phyloP scores from a whole-genome alignment of 1,140 invertebrate genomes.

The Dreissena rostriformis region DNA sequence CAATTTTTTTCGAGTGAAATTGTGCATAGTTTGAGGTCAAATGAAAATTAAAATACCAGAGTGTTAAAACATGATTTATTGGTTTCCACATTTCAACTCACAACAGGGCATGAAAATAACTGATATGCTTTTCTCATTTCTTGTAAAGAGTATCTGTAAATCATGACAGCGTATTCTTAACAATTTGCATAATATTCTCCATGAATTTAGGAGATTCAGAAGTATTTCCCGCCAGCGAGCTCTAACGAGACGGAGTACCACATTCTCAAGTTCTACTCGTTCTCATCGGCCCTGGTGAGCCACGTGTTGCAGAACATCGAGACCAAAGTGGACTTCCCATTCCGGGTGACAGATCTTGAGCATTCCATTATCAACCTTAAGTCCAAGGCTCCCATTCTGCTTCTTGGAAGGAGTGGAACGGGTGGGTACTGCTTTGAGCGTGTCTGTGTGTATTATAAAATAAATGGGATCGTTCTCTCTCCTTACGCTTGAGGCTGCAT shows the following conservation, averaged over 20 bases:
- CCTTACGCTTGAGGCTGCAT: no score
- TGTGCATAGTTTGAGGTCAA: no score
- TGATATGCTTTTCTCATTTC: no score
- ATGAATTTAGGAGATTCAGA: background rate
- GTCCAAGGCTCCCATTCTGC: slow-evolving; percentile 66
- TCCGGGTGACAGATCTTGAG: slow-evolving; percentile 76
- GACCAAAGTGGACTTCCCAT: slow-evolving; percentile 76
- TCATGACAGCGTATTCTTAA: no score
- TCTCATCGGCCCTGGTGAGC: slow-evolving; percentile 72
- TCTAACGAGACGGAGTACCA: slow-evolving; percentile 76
- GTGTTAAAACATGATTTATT: no score
- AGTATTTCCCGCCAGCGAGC: slow-evolving; percentile 72
- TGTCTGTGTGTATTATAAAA: background rate
- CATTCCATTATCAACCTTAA: slow-evolving; percentile 75
- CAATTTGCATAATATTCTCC: no score
- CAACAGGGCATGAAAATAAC: no score
- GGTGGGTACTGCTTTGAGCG: background rate
- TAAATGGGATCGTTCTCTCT: no score
- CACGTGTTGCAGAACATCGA: slow-evolving; percentile 65
- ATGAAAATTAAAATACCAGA: no score
- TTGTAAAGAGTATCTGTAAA: no score
- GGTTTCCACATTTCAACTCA: no score
- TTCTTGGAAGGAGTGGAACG: slow-evolving; percentile 76
- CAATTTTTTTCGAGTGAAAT: no score
- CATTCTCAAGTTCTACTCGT: slow-evolving; percentile 78